Conservation (phyloP, 2,797 vertebrate genomes). For the Xiphophorus birchmanni region DNA sequence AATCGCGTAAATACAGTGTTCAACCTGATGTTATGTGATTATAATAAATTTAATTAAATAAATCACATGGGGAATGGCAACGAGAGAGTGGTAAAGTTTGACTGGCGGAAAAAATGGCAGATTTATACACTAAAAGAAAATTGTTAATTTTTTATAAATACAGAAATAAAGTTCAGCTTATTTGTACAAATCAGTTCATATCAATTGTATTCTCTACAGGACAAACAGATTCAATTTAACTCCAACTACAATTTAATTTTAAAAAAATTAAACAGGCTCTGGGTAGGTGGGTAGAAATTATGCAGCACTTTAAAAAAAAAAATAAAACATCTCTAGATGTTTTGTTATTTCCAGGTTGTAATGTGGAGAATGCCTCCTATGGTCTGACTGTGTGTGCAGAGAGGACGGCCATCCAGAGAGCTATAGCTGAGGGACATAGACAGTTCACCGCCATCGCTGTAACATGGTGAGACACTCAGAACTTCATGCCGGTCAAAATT, state of each 20-base stretch:
- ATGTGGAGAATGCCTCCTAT: conserved; percentile 89
- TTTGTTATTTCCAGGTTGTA: conserved; percentile 84
- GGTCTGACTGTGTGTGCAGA: conserved; percentile 91
- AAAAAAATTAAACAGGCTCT: background rate
- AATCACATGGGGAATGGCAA: background rate
- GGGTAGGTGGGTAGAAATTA: background rate
- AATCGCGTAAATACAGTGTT: background rate
- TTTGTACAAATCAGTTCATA: background rate
- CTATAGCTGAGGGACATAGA: conserved; percentile 86
- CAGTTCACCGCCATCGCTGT: conserved; percentile 90
- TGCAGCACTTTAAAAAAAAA: background rate
- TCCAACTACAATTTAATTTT: background rate
- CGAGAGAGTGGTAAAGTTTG: background rate
- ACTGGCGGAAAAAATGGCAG: background rate
- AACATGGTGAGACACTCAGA: conserved; percentile 79
- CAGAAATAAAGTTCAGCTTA: background rate
- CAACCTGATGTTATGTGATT: background rate
- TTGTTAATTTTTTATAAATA: background rate
- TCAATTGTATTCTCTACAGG: background rate
- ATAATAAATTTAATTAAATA: background rate
- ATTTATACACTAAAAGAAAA: background rate
- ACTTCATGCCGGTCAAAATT: background rate
- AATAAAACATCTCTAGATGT: background rate
- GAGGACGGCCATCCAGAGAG: conserved; percentile 87
- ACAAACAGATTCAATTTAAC: background rate